phyloP scores from a whole-genome alignment of 2,113 vertebrate species.

The Smithornis capensis region DNA sequence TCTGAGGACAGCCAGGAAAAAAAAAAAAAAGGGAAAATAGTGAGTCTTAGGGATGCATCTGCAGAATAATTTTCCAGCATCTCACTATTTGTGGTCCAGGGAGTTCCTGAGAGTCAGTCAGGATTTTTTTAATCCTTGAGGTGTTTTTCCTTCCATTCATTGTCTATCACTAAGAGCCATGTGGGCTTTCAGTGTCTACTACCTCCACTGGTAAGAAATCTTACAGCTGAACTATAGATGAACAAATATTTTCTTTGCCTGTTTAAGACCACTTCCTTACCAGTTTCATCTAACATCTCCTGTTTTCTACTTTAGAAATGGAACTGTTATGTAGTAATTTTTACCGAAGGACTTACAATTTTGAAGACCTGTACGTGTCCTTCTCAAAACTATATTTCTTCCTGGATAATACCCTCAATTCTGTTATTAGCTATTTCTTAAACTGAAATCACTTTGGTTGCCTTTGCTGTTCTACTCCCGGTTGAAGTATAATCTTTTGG shows the following conservation, averaged over 20 bases:
- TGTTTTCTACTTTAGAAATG: background rate
- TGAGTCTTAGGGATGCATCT: fast-evolving
- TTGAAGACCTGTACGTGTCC: background rate
- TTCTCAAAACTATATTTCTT: background rate
- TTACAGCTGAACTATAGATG: background rate
- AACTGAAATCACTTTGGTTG: background rate
- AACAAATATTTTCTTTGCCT: background rate
- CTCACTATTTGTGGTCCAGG: background rate
- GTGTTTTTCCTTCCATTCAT: background rate
- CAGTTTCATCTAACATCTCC: background rate
- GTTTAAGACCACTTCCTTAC: background rate
- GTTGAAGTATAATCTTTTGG: background rate
- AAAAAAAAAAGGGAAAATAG: background rate
- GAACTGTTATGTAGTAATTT: background rate
- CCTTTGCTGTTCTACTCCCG: background rate
- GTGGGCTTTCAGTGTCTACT: background rate
- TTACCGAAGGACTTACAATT: background rate
- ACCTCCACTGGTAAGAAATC: background rate
- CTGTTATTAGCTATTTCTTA: background rate
- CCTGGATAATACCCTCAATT: background rate
- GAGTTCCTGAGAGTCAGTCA: background rate
- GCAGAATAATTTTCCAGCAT: background rate
- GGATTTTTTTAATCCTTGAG: background rate
- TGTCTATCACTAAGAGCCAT: background rate
- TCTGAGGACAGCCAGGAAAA: background rate